Evolutionary conservation across 2,797 vertebrate species (phyloP), one percentile per base, ranked within the genome.

Genomic region (Helarctos malayanus): DNA sequence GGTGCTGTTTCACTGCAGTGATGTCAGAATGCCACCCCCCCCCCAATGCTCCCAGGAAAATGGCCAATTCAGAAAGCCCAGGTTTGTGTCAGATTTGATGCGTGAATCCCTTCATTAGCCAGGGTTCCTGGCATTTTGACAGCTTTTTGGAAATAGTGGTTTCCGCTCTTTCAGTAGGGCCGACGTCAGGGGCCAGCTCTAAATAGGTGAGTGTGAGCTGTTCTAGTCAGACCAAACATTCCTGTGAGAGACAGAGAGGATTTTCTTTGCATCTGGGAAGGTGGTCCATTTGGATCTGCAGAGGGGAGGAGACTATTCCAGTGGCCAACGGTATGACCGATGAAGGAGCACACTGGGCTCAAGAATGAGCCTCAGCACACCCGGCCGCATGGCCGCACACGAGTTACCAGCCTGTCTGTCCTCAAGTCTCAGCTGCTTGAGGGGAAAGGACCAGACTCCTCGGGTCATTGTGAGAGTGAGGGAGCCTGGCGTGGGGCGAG

Each of bases 301-400:
- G 35, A 91, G 59, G 38, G 2, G 21, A 38, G 38, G 47, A 63
- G 29, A 52, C 9, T 65, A 83, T 56, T 45, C 59, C 59, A 85
- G n/a, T 7, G 3, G 5, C 23, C 38, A 57, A 23, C 15, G 45
- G 15, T 32, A 3, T 93, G 23, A 91, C 21, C 4, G 1, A 7
- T 18, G 21, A 29, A 90, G 19, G 49, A 81, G 25, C 19, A 13
- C 5, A 29, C 2, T 3, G 52, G 32, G 2, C 49, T 23, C 15
- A 38, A 14, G 6, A 3, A 2, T 29, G 54, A 68, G 41, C 29
- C 56, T 69, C 14, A 5, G 35, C 13, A 9, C 75, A 83, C 56
- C 61, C 32, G n/a, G 57, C 68, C 56, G 0, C 2, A 0, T 29
- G 29, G 57, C 10, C 2, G 0, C 13, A 47, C 12, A 41, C 25